Conservation (phyloP, 2,888 invertebrate species). For the Himalopsyche japonica region DNA sequence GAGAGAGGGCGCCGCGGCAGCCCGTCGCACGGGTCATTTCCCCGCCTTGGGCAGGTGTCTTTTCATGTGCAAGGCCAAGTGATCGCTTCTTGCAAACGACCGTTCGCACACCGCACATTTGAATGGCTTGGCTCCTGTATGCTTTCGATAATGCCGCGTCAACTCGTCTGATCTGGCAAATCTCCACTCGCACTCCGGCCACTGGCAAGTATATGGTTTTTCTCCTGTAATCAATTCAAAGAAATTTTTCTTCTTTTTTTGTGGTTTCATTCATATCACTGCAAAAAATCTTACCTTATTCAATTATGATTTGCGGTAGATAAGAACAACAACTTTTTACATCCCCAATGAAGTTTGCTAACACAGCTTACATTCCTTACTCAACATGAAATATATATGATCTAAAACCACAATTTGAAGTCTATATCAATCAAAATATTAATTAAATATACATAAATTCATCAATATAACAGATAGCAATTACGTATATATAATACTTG, state of each 20-base stretch:
- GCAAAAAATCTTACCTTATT: too few relatives aligned
- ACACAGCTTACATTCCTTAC: too few relatives aligned
- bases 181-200: constrained; percentile 98
- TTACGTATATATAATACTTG: too few relatives aligned
- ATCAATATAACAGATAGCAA: too few relatives aligned
- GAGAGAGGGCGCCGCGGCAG: background rate
- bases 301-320: too few relatives aligned
- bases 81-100: constrained; percentile 93
- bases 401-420: too few relatives aligned
- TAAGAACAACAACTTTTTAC: too few relatives aligned
- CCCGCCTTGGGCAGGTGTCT: constrained; percentile 89
- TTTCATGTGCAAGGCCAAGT: constrained; percentile 95
- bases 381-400: too few relatives aligned
- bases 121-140: constrained; percentile 96
- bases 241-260: background rate
- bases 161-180: constrained; percentile 95
- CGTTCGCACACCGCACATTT: constrained; percentile 94
- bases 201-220: constrained; percentile 96
- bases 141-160: constrained; percentile 95
- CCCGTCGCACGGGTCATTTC: constrained; percentile 60
- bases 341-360: too few relatives aligned
- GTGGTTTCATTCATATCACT: too few relatives aligned
- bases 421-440: too few relatives aligned
- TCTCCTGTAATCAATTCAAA: constrained; percentile 70
- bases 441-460: too few relatives aligned